phyloP scores from a whole-genome alignment of 1,140 invertebrate species.

The Drosophila quadrilineata region DNA sequence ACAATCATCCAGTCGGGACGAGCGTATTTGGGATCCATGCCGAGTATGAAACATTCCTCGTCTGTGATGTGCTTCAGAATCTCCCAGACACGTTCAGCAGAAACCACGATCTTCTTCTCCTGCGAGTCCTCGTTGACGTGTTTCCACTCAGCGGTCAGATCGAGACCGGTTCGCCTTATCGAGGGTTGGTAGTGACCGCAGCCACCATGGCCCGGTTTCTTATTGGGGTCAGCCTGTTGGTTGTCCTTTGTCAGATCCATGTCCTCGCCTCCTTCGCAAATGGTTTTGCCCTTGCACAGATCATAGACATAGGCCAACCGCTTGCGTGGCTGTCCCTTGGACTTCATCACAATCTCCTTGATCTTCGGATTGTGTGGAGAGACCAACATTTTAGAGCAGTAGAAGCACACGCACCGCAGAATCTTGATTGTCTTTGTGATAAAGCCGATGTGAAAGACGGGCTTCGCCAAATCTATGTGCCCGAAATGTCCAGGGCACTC shows the following conservation, averaged over 20 bases:
- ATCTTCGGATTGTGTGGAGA: constrained; percentile 98
- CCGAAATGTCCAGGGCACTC: constrained; percentile 99
- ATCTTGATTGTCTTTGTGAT: constrained; percentile 98
- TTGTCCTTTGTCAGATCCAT: constrained; percentile 93
- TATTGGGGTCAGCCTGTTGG: constrained; percentile 82
- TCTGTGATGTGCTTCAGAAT: constrained; percentile 98
- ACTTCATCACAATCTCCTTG: constrained; percentile 98
- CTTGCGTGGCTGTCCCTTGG: constrained; percentile 97
- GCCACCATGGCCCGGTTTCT: constrained; percentile 94
- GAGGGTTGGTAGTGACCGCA: constrained; percentile 99
- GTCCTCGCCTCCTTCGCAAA: constrained; percentile 99
- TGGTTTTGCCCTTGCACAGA: constrained; percentile 98
- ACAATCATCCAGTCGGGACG: constrained; percentile 99
- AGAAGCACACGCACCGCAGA: constrained; percentile 97
- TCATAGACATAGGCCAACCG: constrained; percentile 98
- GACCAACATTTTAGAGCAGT: constrained; percentile 97
- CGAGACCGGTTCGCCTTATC: constrained; percentile 93
- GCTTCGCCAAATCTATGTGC: constrained; percentile 99
- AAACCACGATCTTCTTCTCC: constrained; percentile 95
- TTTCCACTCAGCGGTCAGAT: constrained; percentile 98
- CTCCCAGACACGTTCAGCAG: constrained; percentile 97
- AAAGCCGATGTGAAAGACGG: constrained; percentile 99
- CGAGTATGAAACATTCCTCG: constrained; percentile 97
- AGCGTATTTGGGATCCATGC: constrained; percentile 97
- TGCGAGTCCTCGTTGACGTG: constrained; percentile 98